Base-by-base conservation (phyloP, 2,888 invertebrate genomes). In the Cremastinae sp. region DNA sequence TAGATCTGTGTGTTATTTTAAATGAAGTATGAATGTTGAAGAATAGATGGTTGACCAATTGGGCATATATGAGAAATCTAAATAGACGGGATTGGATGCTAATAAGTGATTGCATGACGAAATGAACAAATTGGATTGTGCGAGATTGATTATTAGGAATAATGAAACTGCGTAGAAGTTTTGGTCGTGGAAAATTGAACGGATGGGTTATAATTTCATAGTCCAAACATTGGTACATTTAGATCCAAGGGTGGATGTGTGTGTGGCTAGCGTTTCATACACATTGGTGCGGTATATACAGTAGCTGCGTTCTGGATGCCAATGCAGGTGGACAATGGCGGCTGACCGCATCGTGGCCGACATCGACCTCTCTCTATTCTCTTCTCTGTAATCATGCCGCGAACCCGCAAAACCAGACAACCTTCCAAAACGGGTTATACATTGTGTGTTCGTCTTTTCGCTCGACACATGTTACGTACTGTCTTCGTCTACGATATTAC, bases 351-450 rank as follows among this genome's bases (percentile, higher is more conserved):
- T 59, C 66, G 61, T 49, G 61, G 61, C 61, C 59, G 53, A 36
- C 56, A 65, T 66, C 65, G 61, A 38, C 59, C 47, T 18, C 49
- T 14, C 16, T 34, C 8, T 56, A 43, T 47, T n/a, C 20, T 58
- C 18, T 12, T 28, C 74, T 81, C 79, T 70, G 78, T 80, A 82
- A 80, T 82, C 78, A 74, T 75, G 72, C 74, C 73, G 72, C 66
- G 74, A 78, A 70, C 77, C 70, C 68, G 51, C 78, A 76, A 28
- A 66, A 79, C 83, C 82, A 65, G 81, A 74, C 78, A 81, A 79
- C 84, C 84, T 83, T 83, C 83, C 76, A 81, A 62, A 83, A 84
- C 84, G 77, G 72, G 80, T 84, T 83, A 78, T 78, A 72, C 43
- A 18, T 65, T 45, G 73, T 41, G 45, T 34, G 62, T 68, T 49